Evolutionary conservation across 1,140 invertebrate species (phyloP), one percentile per base, ranked within the genome.

Genomic region (Teleogryllus occipitalis): DNA sequence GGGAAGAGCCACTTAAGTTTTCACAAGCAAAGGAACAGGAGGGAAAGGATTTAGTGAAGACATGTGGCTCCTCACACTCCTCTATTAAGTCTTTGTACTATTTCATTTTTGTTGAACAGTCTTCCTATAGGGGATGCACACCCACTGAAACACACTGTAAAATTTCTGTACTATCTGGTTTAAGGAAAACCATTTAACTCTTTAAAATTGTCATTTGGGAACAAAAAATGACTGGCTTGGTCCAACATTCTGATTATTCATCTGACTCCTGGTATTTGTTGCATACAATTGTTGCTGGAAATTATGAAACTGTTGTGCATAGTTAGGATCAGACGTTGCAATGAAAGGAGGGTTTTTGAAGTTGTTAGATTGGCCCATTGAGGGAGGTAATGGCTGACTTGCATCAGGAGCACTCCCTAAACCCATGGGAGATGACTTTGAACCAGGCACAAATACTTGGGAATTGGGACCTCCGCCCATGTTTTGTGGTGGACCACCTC

Each of bases 231-330:
- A 75, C 72, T 79, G 80, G 72, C 78, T 80, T 80, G 78, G 79
- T 65, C 77, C 80, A 75, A 81, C 47, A 39, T 21, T 21, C 48
- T 79, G 76, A 76, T 80, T 81, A 39, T 74, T 81, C 74, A 81
- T 83, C 73, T 84, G 83, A 81, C 84, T 92, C 81, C 94, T 89
- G 27, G 93, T 95, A 80, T 94, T 94, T 12, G 95, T 97, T 46
- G 96, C 95, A 87, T 97, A 97, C 79, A 97, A 87, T 86, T 97
- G 95, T 85, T 97, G 96, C 84, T 97, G 96, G 88, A 97, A 97
- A 87, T 97, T 96, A 86, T 97, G 95, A 88, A 96, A 97, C 89
- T 97, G 95, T 85, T 96, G 95, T 83, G 95, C 95, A 88, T 97
- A 97, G 85, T 95, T 96, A 15, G 96, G 94, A 88, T 97, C 95